Evolutionary conservation across 2,888 invertebrate genomes (phyloP), one percentile per base, ranked within the genome.

Genomic region (Trichopria drosophilae): DNA sequence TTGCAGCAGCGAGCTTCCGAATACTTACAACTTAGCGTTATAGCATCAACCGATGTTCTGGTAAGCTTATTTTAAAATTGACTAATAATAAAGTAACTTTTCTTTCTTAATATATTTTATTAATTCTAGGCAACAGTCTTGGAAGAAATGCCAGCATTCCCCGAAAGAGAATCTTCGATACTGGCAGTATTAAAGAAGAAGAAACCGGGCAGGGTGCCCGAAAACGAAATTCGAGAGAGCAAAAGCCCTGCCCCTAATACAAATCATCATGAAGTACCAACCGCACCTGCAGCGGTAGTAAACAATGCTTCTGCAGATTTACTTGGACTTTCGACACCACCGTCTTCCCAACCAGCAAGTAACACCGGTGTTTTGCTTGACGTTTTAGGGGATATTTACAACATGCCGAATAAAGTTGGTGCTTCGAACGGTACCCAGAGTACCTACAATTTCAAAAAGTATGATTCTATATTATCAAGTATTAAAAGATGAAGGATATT

Each of bases 101-200:
- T n/a, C n/a, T 35, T 29, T 26, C 15, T 22, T 41, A 12, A 20
- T 23, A 23, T 10, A 23, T 24, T 49, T 16, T 53, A 13, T 16
- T 19, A 24, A 34, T 56, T 58, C 3, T 63, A 84, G 82, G 97
- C 97, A 18, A 98, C 97, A 42, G 97, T 98, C 41, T 79, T 99
- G 62, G 99, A 99, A 81, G 99, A 99, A 81, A 99, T 99, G 99
- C 99, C 99, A 57, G 97, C 98, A 42, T 99, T 98, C 79, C 96
- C 99, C 4, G 99, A 99, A 78, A 83, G 98, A 61, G 97, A 97
- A 78, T 97, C 96, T 54, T 96, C 96, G 10, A 96, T 99, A 67
- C 80, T 99, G 62, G 94, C 96, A 43, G 97, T 98, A 59, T 80
- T 99, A 67, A 98, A 99, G 79, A 98, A 98, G 81, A 97, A 97